Evolutionary conservation across 2,113 vertebrate genomes (phyloP).

Genomic region (Vicugna pacos): DNA sequence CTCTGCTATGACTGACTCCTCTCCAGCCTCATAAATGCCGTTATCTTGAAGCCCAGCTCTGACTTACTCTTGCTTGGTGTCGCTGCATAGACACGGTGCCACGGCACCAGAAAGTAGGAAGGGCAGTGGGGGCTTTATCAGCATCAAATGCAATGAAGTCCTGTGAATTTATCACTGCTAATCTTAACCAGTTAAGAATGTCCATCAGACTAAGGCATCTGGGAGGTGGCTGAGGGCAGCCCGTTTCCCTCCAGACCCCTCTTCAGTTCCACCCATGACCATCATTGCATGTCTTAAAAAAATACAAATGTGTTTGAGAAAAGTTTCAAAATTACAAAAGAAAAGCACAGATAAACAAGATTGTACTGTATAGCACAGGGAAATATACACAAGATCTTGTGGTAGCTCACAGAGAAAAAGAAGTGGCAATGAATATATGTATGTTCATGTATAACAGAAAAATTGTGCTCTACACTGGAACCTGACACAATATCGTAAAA

Average conservation of each 20-base stretch:
- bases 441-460: too few species aligned
- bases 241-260: neutral
- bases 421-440: too few species aligned
- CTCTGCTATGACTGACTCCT: neutral
- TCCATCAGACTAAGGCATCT: too few species aligned
- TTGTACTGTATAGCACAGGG: too few species aligned
- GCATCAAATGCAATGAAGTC: too few species aligned
- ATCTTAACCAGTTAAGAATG: neutral
- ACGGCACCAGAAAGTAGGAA: fast-evolving
- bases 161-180: neutral
- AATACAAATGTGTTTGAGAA: neutral
- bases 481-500: too few species aligned
- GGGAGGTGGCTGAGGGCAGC: fast-evolving
- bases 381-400: too few species aligned
- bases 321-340: neutral
- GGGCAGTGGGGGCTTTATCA: too few species aligned
- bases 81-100: neutral
- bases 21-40: neutral
- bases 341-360: too few species aligned
- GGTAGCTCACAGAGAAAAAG: too few species aligned
- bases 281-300: neutral
- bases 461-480: too few species aligned
- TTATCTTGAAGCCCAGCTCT: neutral
- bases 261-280: neutral
- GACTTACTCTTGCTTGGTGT: neutral